These are phyloP conservation scores for Escarpia spicata DNA, from an alignment of 2,888 invertebrate species.

Conservation along the genomic window DNA sequence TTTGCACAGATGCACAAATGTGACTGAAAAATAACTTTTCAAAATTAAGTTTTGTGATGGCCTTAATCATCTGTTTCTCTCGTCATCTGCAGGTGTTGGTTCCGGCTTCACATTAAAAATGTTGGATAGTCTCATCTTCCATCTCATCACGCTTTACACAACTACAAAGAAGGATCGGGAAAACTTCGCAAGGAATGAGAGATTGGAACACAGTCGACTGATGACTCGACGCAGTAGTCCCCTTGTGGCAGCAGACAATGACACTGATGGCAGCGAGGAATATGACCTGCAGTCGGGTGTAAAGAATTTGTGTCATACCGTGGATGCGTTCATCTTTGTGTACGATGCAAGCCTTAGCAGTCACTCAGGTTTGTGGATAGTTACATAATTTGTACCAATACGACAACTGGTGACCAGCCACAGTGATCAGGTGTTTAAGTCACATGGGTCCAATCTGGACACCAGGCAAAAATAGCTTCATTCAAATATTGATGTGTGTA, in stretches of 20 bases:
- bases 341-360: slow-evolving; percentile 50
- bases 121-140: slow-evolving; percentile 27
- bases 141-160: slow-evolving; percentile 42
- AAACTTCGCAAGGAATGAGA: slow-evolving; percentile 26
- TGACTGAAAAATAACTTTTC: background rate
- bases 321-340: slow-evolving; percentile 62
- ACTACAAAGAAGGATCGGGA: slow-evolving; percentile 37
- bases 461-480: too few relatives aligned
- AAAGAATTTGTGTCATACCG: slow-evolving; percentile 55
- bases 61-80: background rate
- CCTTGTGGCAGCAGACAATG: background rate
- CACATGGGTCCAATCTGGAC: too few relatives aligned
- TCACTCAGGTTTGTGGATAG: slow-evolving; percentile 40
- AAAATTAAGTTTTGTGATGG: background rate
- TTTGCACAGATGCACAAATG: background rate
- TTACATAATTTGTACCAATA: background rate
- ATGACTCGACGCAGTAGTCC: slow-evolving; percentile 31
- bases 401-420: background rate
- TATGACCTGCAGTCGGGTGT: slow-evolving; percentile 54
- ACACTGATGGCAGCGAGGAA: background rate
- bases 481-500: too few relatives aligned
- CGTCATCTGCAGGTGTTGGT: slow-evolving; percentile 37
- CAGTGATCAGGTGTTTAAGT: background rate
- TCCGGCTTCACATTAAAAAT: slow-evolving; percentile 41
- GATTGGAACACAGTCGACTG: slow-evolving; percentile 45